A percentile compares a stretch with the other conserved stretches of the same genome.
phyloP scores from a whole-genome alignment of 2,888 invertebrate genomes.

The Polia nebulosa region DNA sequence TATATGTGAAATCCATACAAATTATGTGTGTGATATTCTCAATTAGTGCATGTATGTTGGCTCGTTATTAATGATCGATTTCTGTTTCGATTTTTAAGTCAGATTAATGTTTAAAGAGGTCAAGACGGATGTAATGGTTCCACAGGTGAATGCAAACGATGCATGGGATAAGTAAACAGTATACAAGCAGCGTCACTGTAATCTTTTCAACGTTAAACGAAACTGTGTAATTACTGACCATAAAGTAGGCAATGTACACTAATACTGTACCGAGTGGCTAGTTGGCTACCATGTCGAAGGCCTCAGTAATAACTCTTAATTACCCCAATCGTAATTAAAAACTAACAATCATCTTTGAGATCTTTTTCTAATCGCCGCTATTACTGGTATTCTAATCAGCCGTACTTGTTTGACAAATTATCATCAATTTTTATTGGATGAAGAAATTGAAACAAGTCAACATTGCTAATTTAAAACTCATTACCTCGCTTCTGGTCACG shows the following conservation, averaged over 20 bases:
- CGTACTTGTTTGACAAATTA: constrained; percentile 67
- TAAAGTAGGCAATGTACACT: constrained; percentile 36
- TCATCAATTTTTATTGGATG: constrained; percentile 60
- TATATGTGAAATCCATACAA: constrained; percentile 51
- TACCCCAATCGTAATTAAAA: constrained; percentile 60
- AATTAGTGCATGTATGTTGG: constrained; percentile 38
- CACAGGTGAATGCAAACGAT: constrained; percentile 47
- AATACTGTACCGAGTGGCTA: constrained; percentile 19
- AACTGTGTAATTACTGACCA: constrained; percentile 36
- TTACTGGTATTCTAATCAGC: constrained; percentile 63
- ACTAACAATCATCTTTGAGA: constrained; percentile 55
- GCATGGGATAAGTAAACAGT: constrained; percentile 42
- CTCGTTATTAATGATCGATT: constrained; percentile 11
- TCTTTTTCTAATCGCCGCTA: constrained; percentile 62
- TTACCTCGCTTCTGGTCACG: constrained; percentile 60
- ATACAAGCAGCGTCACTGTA: constrained; percentile 5
- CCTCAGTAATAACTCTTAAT: constrained; percentile 56
- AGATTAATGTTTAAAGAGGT: constrained; percentile 23
- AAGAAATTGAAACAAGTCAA: constrained; percentile 64
- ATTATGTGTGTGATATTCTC: constrained; percentile 25
- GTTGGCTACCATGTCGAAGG: constrained; percentile 43
- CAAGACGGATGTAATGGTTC: constrained; percentile 42
- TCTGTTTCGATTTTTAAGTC: background rate
- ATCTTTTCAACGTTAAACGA: constrained; percentile 37
- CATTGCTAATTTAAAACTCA: constrained; percentile 65